Evolutionary conservation across 2,888 invertebrate species (phyloP).

Genomic region (Zaprionus obscuricornis): DNA sequence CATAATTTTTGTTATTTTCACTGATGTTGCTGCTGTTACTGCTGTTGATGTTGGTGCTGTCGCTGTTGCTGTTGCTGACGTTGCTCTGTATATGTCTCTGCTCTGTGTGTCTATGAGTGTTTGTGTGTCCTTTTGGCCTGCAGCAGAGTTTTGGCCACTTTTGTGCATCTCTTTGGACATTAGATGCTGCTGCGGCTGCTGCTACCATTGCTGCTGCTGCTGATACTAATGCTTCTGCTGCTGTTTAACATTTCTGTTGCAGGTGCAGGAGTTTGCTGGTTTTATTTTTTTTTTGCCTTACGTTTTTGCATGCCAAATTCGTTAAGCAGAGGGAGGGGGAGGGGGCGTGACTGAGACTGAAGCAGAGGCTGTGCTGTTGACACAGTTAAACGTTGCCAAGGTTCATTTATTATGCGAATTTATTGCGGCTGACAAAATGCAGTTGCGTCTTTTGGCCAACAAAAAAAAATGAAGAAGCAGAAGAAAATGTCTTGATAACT

Average conservation of each 20-base stretch:
- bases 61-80: constrained; percentile 7
- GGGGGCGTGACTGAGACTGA: background rate
- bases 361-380: constrained; percentile 57
- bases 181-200: too few species aligned
- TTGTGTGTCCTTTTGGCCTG: constrained; percentile 42
- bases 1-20: constrained; percentile 70
- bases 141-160: constrained; percentile 45
- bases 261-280: constrained; percentile 23
- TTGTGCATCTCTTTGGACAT: constrained; percentile 53
- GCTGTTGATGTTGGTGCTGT: too few species aligned
- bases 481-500: constrained; percentile 63
- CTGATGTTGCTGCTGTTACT: constrained; percentile 40
- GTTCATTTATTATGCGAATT: constrained; percentile 71
- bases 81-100: background rate
- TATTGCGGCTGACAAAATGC: constrained; percentile 54
- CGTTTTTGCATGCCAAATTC: constrained; percentile 45
- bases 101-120: too few species aligned
- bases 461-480: too few species aligned
- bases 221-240: too few species aligned
- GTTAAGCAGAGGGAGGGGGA: constrained; percentile 7
- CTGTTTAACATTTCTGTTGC: constrained; percentile 68
- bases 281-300: constrained; percentile 2
- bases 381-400: constrained; percentile 65
- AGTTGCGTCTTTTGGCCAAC: constrained; percentile 35
- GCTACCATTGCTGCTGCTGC: too few species aligned